These are phyloP conservation scores for Cacatua alba DNA, from an alignment of 2,113 vertebrate genomes.

Conservation along the genomic window DNA sequence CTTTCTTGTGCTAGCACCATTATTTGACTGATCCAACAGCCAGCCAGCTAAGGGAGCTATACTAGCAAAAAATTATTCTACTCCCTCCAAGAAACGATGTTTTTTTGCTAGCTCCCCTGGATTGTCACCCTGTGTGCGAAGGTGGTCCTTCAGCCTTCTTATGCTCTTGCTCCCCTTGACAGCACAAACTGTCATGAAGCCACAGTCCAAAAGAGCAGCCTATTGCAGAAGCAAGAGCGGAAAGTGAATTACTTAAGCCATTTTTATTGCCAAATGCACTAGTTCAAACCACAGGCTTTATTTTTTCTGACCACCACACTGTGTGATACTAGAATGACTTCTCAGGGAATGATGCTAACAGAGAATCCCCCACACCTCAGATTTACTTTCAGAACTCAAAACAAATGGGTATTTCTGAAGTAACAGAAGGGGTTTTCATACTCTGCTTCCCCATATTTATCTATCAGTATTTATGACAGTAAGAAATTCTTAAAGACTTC, in stretches of 20 bases:
- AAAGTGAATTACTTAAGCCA: constrained; percentile 16
- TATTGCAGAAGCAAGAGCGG: not conserved
- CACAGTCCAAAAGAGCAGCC: not conserved
- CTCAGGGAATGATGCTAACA: not conserved
- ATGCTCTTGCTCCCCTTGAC: not conserved
- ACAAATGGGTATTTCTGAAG: not conserved
- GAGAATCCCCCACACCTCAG: not conserved
- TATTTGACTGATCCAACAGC: not conserved
- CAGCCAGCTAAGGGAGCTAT: not conserved
- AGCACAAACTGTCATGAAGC: not conserved
- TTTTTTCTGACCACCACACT: not conserved
- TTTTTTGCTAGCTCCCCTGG: not conserved
- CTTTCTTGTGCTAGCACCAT: not conserved
- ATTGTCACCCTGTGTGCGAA: not conserved
- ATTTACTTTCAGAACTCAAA: not conserved
- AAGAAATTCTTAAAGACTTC: not conserved
- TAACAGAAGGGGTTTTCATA: not conserved
- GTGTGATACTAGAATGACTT: not conserved
- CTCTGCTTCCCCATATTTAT: not conserved
- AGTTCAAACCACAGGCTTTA: constrained; percentile 14
- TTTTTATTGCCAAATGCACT: constrained; percentile 4
- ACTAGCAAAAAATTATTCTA: not conserved
- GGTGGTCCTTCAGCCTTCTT: not conserved
- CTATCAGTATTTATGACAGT: not conserved
- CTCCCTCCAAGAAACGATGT: not conserved